Conservation (phyloP, 2,113 vertebrate species). For the Xerus inauris region DNA sequence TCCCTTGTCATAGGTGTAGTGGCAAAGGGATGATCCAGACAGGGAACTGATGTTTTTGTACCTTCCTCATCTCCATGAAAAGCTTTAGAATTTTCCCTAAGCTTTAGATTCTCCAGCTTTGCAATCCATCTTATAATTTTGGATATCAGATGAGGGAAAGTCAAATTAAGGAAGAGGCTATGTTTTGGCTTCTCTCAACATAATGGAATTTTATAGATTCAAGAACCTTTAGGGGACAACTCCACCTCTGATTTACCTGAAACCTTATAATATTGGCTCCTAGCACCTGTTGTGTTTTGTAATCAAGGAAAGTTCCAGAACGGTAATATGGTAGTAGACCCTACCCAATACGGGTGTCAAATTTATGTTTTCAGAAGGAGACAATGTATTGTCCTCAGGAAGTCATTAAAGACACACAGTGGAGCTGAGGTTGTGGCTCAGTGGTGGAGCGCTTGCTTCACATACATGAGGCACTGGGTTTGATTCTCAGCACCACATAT, state of each 20-base stretch:
- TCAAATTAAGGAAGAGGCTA: conserved; percentile 26
- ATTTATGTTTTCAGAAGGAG: background rate
- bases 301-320: conserved; percentile 15
- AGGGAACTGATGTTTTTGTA: no score
- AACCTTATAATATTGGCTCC: conserved; percentile 62
- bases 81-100: background rate
- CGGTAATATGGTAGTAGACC: background rate
- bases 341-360: background rate
- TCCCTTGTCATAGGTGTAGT: no score
- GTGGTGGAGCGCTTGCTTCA: no score
- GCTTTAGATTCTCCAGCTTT: background rate
- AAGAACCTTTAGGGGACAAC: conserved; percentile 40
- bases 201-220: conserved; percentile 54
- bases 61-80: background rate
- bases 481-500: no score
- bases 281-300: background rate
- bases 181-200: conserved; percentile 41
- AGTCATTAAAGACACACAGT: conserved; percentile 35
- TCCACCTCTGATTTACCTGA: conserved; percentile 46
- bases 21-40: background rate
- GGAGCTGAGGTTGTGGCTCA: no score
- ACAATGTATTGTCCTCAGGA: background rate
- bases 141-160: background rate
- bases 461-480: no score
- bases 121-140: background rate